These are phyloP conservation scores for Neelides sp. DNA, from an alignment of 1,140 invertebrate genomes.

Conservation along the genomic window DNA sequence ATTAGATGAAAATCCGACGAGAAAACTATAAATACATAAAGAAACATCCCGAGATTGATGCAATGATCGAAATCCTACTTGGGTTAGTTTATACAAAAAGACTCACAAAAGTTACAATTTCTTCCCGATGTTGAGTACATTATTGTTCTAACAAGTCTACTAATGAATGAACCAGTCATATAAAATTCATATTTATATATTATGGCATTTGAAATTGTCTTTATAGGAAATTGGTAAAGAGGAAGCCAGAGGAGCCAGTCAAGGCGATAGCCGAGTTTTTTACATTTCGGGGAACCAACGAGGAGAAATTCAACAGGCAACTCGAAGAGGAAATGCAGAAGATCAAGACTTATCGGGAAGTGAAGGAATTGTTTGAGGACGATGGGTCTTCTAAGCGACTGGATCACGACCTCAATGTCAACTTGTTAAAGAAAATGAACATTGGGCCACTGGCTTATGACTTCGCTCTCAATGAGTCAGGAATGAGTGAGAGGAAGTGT, in stretches of 20 bases:
- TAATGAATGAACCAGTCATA: not conserved
- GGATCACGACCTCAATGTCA: not conserved
- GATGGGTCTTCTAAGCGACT: not conserved
- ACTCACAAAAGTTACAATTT: not conserved
- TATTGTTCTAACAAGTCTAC: too few species aligned
- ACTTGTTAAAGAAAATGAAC: not conserved
- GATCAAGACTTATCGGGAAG: constrained; percentile 2
- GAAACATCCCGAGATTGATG: constrained; percentile 11
- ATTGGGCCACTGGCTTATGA: not conserved
- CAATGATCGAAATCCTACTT: constrained; percentile 4
- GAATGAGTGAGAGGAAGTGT: constrained; percentile 1
- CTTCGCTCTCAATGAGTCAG: not conserved
- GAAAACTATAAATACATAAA: constrained; percentile 14
- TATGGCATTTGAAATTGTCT: not conserved
- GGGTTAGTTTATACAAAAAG: not conserved
- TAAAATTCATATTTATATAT: not conserved
- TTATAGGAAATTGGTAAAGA: constrained; percentile 6
- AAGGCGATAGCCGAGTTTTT: constrained; percentile 10
- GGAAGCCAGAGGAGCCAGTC: constrained; percentile 1
- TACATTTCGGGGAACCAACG: not conserved
- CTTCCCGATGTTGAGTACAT: too few species aligned
- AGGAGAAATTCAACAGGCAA: not conserved
- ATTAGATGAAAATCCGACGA: constrained; percentile 5
- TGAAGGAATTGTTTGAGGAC: not conserved
- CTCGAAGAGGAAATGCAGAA: constrained; percentile 2